phyloP scores from a whole-genome alignment of 92 coral and sea anemone species.

The Palythoa heliodiscus region DNA sequence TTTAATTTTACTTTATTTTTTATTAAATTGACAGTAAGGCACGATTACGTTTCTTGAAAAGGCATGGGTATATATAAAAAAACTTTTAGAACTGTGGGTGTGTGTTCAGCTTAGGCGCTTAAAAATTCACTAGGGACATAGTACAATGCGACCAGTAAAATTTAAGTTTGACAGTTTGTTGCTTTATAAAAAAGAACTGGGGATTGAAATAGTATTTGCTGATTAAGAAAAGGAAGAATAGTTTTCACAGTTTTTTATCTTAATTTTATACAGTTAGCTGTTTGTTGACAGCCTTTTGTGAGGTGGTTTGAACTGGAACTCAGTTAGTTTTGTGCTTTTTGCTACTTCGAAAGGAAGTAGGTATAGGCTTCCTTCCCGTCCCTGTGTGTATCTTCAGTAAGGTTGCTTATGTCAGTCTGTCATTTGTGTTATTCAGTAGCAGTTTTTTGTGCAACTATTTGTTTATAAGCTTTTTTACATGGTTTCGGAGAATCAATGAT shows the following conservation, averaged over 20 bases:
- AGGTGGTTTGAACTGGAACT: not conserved
- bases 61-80: not conserved
- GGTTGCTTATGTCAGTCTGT: not conserved
- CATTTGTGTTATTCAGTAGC: slow-evolving; percentile 12
- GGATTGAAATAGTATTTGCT: not conserved
- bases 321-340: slow-evolving; percentile 7
- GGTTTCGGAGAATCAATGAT: not conserved
- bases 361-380: slow-evolving; percentile 13
- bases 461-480: not conserved
- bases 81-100: not conserved
- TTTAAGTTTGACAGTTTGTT: not conserved
- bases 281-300: not conserved
- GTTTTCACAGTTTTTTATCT: not conserved
- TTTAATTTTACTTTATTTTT: too few species aligned
- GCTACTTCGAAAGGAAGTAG: slow-evolving; percentile 7
- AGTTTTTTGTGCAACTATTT: not conserved
- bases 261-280: not conserved
- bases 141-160: not conserved
- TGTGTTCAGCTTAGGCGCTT: not conserved
- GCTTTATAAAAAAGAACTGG: not conserved
- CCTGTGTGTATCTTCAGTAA: not conserved
- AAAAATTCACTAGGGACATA: not conserved
- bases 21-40: too few species aligned
- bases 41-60: not conserved
- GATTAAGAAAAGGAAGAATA: not conserved